Evolutionary conservation across 1,140 invertebrate genomes (phyloP), one percentile per base, ranked within the genome.

Genomic region (Thaumetopoea pityocampa): DNA sequence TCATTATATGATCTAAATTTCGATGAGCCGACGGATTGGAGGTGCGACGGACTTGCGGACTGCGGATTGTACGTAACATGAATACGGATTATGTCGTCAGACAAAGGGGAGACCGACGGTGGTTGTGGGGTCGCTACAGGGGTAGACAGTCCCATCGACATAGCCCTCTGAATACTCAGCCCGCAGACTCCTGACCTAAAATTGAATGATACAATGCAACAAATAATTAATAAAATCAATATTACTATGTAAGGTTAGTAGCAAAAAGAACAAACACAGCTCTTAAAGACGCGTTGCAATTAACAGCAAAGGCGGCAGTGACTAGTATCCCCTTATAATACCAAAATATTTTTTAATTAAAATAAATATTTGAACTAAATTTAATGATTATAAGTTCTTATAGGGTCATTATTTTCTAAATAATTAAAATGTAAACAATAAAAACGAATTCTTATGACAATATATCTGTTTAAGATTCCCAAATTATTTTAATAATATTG

Each of bases 11-110:
- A 10, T 30, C 73, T 79, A 44, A 70, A 74, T 34, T 78, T 79
- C 5, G 59, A 56, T 4, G 76, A 64, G 23, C 63, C 70, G 10
- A 69, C 48, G 1, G 69, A 63, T 14, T 74, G 69, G 1, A 90
- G 54, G 86, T 89, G 57, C 77, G 90, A 46, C 52, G 86, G 59
- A 84, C 86, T 61, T 73, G 83, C 36, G 71, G 71, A 54, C 2
- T 77, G 58, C 0, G 76, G 70, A 40, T 77, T 87, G 63, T 93
- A 93, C 4, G 92, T 91, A 19, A 93, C 92, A 71, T 92, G 93
- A 43, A 93, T 93, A 28, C 92, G 85, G 19, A 94, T 88, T 12
- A 92, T 87, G 69, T 93, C 92, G 5, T 90, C 91, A 0, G 76
- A 73, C 6, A 73, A 67, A 0, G 80, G 78, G 2, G 86, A 87